Conservation (phyloP, 2,113 vertebrate species). For the Aepyceros melampus region DNA sequence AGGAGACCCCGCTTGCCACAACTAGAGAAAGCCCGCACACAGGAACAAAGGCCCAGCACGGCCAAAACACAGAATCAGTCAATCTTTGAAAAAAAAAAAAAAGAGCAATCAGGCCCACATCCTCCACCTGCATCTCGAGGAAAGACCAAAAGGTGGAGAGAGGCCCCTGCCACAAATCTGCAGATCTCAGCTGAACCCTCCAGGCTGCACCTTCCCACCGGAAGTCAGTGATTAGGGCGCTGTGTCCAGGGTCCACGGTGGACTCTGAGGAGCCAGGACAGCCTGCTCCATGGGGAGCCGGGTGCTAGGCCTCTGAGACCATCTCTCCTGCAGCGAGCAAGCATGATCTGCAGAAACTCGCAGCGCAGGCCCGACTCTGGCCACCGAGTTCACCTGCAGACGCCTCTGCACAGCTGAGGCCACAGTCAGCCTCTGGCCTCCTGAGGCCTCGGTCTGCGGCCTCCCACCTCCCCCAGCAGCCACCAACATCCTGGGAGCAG, state of each 20-base stretch:
- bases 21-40: background rate
- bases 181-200: fast-evolving
- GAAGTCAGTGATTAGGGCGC: background rate
- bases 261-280: no score
- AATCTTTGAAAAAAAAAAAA: background rate
- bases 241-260: background rate
- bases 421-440: background rate
- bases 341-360: background rate
- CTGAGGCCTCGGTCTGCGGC: background rate
- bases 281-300: fast-evolving
- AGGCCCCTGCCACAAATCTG: background rate
- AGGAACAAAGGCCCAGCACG: background rate
- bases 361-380: background rate
- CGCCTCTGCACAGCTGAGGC: background rate
- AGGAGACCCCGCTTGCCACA: background rate
- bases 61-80: background rate
- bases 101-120: background rate
- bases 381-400: no score
- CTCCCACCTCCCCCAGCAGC: no score
- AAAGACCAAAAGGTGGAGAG: fast-evolving
- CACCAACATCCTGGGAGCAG: background rate
- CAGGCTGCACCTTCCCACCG: fast-evolving
- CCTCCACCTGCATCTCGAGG: background rate
- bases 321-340: background rate
- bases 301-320: background rate